Evolutionary conservation across 53 echinoderm and acorn worm genomes (phyloP).

Genomic region (Crossaster papposus): DNA sequence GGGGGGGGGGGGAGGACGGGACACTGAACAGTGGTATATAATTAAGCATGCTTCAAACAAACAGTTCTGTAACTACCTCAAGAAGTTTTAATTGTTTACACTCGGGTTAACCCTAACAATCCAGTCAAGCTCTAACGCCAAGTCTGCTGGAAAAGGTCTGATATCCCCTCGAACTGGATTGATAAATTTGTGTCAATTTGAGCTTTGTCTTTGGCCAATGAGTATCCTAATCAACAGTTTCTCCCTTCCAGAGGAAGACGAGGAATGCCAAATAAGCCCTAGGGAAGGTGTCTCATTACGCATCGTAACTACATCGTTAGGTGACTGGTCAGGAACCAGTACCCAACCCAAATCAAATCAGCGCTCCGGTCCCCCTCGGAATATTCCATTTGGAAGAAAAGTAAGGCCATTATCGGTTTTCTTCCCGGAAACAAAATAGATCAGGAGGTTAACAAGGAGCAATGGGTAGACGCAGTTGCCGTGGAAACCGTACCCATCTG

Average conservation of each 20-base stretch:
- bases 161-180: neutral
- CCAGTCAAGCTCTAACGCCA: no score
- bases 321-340: conserved; percentile 58
- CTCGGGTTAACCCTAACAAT: no score
- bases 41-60: neutral
- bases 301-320: conserved; percentile 51
- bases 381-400: neutral
- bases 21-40: neutral
- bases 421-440: conserved; percentile 36
- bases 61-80: neutral
- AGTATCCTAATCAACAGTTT: conserved; percentile 12
- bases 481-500: conserved; percentile 10
- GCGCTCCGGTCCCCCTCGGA: conserved; percentile 28
- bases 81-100: no score
- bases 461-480: conserved; percentile 2
- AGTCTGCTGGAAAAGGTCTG: neutral
- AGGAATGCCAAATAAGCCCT: conserved; percentile 26
- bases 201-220: neutral
- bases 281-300: conserved; percentile 47
- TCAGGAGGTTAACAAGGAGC: conserved; percentile 46
- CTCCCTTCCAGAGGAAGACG: neutral
- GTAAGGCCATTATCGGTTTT: conserved; percentile 35
- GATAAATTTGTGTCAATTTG: neutral
- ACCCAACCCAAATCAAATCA: conserved; percentile 49
- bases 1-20: neutral